Evolutionary conservation across 2,797 vertebrate genomes (phyloP).

Genomic region (Rhabdophis nuchalis): DNA sequence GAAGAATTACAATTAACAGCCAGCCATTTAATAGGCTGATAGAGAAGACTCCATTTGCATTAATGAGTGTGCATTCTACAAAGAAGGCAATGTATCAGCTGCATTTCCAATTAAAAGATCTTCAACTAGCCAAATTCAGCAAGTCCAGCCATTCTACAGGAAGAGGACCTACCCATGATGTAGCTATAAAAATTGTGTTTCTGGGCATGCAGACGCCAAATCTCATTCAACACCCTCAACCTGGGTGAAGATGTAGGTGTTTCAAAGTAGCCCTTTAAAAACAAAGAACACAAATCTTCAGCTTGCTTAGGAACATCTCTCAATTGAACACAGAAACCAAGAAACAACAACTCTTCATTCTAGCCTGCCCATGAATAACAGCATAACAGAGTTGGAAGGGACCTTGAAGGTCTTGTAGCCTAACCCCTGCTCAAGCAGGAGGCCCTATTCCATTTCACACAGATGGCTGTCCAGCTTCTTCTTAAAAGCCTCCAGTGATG

Average conservation of each 20-base stretch:
- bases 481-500: background rate
- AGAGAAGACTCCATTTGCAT: background rate
- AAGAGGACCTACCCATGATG: background rate
- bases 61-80: background rate
- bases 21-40: background rate
- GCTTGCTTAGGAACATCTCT: background rate
- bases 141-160: background rate
- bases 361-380: background rate
- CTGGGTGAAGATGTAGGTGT: background rate
- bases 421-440: too few species aligned
- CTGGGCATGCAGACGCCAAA: background rate
- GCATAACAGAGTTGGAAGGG: too few species aligned
- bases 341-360: background rate
- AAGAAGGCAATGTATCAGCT: conserved; percentile 7
- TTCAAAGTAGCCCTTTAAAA: background rate
- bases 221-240: background rate
- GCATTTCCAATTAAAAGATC: background rate
- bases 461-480: background rate
- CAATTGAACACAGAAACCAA: background rate
- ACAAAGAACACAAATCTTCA: background rate
- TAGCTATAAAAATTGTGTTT: background rate
- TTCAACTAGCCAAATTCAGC: background rate
- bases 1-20: background rate
- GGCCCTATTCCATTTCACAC: background rate
- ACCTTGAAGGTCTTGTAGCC: too few species aligned